A percentile compares a stretch with the other conserved stretches of the same genome.
Evolutionary conservation across 2,888 invertebrate species (phyloP).

Genomic region (Drosophila prostipennis): DNA sequence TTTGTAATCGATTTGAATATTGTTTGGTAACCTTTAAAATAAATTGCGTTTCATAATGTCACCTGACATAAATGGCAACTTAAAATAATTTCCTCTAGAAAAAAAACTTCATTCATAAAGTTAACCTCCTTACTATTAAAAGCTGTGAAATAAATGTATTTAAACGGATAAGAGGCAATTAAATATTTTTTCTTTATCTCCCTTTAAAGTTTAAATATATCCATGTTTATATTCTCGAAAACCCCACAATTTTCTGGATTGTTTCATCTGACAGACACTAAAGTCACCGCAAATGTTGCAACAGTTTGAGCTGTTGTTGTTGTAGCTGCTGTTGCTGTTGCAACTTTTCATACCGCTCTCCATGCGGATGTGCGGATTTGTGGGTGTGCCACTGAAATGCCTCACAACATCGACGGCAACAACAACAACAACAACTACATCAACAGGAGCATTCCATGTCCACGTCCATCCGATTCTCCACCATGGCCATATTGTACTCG

Average conservation of each 20-base stretch:
- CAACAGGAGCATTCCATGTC: conserved; percentile 12
- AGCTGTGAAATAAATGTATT: too few species aligned
- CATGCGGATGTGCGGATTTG: conserved; percentile 11
- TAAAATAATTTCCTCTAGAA: too few species aligned
- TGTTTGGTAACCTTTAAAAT: too few species aligned
- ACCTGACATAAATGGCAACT: too few species aligned
- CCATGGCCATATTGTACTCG: conserved; percentile 45
- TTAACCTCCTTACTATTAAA: too few species aligned
- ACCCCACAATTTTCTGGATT: neutral
- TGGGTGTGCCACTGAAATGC: conserved; percentile 47
- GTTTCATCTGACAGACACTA: conserved; percentile 10
- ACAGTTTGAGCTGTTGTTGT: conserved; percentile 42
- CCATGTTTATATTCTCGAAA: conserved; percentile 31
- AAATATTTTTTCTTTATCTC: neutral
- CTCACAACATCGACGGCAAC: conserved; percentile 18
- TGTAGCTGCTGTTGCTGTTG: conserved; percentile 38
- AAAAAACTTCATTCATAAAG: too few species aligned
- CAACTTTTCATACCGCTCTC: conserved; percentile 4
- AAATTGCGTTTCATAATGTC: too few species aligned
- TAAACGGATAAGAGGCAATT: too few species aligned
- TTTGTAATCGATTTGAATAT: too few species aligned
- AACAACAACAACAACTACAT: conserved; percentile 2
- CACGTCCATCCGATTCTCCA: conserved; percentile 43
- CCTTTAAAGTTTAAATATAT: conserved; percentile 12
- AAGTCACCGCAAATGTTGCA: conserved; percentile 54